Conservation (phyloP, 2,113 vertebrate genomes). For the Reinhardtius hippoglossoides region DNA sequence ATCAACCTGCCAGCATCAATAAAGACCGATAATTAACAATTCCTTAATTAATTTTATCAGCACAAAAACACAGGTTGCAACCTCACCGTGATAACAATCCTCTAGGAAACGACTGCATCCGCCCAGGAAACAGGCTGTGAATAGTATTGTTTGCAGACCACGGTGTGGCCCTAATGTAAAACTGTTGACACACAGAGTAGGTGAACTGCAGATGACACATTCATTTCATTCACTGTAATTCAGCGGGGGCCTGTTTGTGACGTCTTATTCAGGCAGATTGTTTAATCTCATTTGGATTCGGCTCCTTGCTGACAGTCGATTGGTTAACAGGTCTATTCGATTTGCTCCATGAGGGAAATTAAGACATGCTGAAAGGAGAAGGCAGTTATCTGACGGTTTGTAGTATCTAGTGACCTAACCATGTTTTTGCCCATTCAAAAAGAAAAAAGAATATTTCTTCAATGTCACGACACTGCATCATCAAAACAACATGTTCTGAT, state of each 20-base stretch:
- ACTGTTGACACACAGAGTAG: neutral
- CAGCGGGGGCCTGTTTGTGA: neutral
- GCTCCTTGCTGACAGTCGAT: neutral
- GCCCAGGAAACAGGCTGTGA: neutral
- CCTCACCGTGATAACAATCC: neutral
- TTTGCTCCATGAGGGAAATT: neutral
- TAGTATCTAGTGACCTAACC: no score
- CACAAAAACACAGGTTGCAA: neutral
- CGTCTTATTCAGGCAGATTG: neutral
- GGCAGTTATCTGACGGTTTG: no score
- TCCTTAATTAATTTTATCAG: neutral
- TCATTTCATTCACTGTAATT: neutral
- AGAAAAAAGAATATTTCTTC: no score
- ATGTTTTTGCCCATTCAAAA: no score
- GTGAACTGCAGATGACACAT: conserved; percentile 2
- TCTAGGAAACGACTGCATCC: neutral
- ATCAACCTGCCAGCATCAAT: no score
- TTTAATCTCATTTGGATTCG: conserved; percentile 18
- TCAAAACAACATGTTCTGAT: no score
- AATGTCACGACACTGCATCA: no score
- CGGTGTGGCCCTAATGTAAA: conserved; percentile 22
- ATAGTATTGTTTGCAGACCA: conserved; percentile 9
- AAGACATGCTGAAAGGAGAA: neutral
- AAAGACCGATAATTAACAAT: no score
- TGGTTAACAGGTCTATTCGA: neutral